Conservation (phyloP, 2,113 vertebrate genomes). For the Gadus chalcogrammus region DNA sequence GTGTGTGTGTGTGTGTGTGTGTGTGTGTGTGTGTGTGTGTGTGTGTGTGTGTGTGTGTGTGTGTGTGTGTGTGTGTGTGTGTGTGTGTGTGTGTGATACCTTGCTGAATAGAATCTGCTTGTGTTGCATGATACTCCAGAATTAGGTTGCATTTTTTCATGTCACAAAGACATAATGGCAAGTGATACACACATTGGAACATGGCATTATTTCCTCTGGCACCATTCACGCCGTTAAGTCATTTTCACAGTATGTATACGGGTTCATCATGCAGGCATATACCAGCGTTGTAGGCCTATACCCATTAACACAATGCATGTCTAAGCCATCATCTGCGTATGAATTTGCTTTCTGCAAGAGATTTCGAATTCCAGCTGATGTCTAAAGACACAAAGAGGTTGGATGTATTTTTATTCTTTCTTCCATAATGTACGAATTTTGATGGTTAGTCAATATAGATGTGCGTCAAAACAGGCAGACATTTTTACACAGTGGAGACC, state of each 20-base stretch:
- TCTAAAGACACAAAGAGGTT: not conserved
- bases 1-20: no score
- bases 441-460: constrained; percentile 3
- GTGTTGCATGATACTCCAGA: constrained; percentile 65
- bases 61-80: no score
- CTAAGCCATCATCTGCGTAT: not conserved
- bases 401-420: no score
- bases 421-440: not conserved
- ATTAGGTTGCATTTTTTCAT: constrained; percentile 51
- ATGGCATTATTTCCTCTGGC: constrained; percentile 52
- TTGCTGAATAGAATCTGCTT: constrained; percentile 66
- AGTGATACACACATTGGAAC: constrained; percentile 49
- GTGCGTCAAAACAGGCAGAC: no score
- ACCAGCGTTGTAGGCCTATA: constrained; percentile 43
- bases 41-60: no score
- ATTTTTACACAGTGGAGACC: constrained; percentile 6
- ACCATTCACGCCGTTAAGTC: constrained; percentile 58
- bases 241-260: constrained; percentile 59
- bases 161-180: constrained; percentile 61
- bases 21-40: constrained; percentile 8
- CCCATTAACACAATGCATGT: constrained; percentile 30
- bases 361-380: not conserved
- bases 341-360: constrained; percentile 26
- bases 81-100: constrained; percentile 5
- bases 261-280: constrained; percentile 39